A percentile compares a stretch with the other conserved stretches of the same genome.
Conservation (phyloP, 2,888 invertebrate genomes). For the Chrysina gloriosa region DNA sequence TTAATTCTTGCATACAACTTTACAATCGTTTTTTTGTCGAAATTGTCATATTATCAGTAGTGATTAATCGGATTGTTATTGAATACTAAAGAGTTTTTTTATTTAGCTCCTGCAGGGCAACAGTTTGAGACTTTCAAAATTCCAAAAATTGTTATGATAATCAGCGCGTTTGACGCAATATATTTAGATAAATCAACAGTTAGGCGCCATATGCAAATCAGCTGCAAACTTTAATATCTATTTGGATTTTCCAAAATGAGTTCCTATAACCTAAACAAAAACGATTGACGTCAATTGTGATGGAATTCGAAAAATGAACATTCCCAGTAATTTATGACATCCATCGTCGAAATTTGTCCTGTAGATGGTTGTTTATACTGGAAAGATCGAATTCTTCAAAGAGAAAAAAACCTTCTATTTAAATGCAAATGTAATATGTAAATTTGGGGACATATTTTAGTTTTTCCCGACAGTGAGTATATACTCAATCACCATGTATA, state of each 20-base stretch:
- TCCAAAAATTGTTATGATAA: conserved; percentile 33
- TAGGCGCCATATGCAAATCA: conserved; percentile 37
- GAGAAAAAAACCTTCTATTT: conserved; percentile 1
- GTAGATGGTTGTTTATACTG: conserved; percentile 18
- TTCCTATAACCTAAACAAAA: conserved; percentile 17
- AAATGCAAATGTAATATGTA: conserved; percentile 19
- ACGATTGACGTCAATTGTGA: conserved; percentile 33
- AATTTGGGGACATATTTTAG: conserved; percentile 2
- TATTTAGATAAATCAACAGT: conserved; percentile 34
- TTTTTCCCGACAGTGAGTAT: neutral
- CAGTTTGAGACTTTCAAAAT: conserved; percentile 31
- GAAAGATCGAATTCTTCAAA: conserved; percentile 8
- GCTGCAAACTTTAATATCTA: conserved; percentile 20
- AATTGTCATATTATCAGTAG: conserved; percentile 8
- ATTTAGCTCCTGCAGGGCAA: conserved; percentile 1
- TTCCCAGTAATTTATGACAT: conserved; percentile 25
- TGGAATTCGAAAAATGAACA: conserved; percentile 25
- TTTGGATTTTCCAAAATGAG: conserved; percentile 33
- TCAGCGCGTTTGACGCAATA: conserved; percentile 20
- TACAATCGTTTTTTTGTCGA: conserved; percentile 25
- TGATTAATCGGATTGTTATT: conserved; percentile 37
- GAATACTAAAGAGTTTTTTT: conserved; percentile 26
- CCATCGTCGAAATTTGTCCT: conserved; percentile 3
- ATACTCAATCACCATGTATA: neutral
- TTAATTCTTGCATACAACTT: conserved; percentile 18